Base-by-base conservation (phyloP, 2,888 invertebrate genomes). In the Macropis europaea region DNA sequence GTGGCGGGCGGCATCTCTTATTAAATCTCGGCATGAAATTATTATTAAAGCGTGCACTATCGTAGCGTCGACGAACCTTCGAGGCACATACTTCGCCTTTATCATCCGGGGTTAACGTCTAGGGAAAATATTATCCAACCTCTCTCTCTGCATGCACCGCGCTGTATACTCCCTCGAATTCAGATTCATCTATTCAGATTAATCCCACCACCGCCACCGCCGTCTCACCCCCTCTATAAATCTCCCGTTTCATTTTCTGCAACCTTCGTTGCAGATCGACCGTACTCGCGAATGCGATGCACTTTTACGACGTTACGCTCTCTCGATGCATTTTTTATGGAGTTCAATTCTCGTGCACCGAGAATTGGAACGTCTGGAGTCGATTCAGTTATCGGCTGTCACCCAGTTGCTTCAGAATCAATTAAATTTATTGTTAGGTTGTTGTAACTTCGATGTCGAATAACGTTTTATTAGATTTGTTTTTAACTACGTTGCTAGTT, bases 1-100 rank as follows among this genome's bases (percentile, higher is more conserved):
- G 54, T 38, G 66, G 57, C 47, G 36, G 32, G 67, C 52, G 59
- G 63, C 75, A 80, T 83, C 85, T 81, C 77, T 83, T 84, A 85
- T 86, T 84, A 86, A 86, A 83, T 83, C 84, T 84, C 77, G 38
- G 63, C 78, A 67, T 50, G 63, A 63, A 77, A 79, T 79, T 75
- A 70, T 77, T 77, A 79, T 77, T 79, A 72, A n/a, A 79, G 54
- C 72, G 71, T 50, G 56, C 56, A 50, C 62, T 74, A 74, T 79
- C 79, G 67, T 59, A 36, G 57, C 77, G 50, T 38, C 57, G 61
- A 26, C 26, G 57, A 59, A 48, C 69, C 40, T 60, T 24, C 47
- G 22, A 34, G 67, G 73, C 47, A 45, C 63, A 30, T 52, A 34
- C 47, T 45, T 52, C 24, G 19, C 19, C 17, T 66, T 72, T 64